Percentiles rank a stretch among this genome's conserved stretches.
Conservation (phyloP, 1,140 invertebrate species). For the Lycorma delicatula region DNA sequence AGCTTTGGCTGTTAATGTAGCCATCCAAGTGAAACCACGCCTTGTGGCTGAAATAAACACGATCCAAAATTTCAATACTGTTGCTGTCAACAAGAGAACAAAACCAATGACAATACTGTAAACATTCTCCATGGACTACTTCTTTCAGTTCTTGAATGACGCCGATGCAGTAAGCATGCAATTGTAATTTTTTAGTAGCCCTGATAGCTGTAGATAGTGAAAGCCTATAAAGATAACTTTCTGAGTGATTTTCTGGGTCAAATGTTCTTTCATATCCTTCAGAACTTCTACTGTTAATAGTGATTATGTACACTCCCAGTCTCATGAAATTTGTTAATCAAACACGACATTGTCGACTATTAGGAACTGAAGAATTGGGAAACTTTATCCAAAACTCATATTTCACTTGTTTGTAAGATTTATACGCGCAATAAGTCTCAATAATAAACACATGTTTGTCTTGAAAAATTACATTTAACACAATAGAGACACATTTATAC, state of each 20-base stretch:
- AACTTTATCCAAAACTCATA: neutral
- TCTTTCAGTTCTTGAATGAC: neutral
- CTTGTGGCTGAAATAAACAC: neutral
- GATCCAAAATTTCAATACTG: neutral
- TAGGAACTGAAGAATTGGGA: neutral
- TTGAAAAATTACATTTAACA: neutral
- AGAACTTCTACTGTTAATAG: neutral
- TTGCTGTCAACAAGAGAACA: neutral
- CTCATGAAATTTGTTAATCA: neutral
- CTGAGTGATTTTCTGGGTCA: neutral
- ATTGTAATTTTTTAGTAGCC: neutral
- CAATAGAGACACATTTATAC: neutral
- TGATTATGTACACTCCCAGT: neutral
- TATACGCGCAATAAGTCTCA: neutral
- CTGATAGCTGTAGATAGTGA: neutral
- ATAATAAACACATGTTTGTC: neutral
- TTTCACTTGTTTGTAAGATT: neutral
- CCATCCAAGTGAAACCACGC: neutral
- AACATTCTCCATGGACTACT: neutral
- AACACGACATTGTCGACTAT: neutral
- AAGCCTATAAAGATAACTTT: neutral
- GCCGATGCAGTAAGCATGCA: neutral
- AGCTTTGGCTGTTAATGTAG: neutral
- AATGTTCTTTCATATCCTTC: neutral
- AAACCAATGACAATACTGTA: neutral